phyloP scores from a whole-genome alignment of 2,113 vertebrate genomes.

The Alexandromys fortis region DNA sequence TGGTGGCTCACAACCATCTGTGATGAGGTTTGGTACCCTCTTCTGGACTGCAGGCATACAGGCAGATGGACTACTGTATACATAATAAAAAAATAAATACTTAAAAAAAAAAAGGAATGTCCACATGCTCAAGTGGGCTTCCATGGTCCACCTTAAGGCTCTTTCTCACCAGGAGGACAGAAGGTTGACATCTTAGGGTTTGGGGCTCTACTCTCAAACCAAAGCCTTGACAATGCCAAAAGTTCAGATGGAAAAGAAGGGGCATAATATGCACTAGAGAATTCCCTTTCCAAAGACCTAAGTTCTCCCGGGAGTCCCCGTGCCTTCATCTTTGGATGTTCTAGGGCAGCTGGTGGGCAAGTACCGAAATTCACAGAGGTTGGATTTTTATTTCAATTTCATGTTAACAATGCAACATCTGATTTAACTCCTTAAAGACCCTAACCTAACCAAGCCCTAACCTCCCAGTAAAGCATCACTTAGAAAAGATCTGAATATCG shows the following conservation, averaged over 20 bases:
- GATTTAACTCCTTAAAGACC: conserved; percentile 59
- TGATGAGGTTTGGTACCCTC: no score
- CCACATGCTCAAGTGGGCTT: background rate
- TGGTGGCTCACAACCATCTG: no score
- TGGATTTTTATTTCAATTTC: conserved; percentile 52
- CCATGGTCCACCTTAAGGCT: background rate
- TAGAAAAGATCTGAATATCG: conserved; percentile 64
- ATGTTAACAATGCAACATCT: background rate
- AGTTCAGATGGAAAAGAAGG: background rate
- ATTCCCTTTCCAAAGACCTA: background rate
- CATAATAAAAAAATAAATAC: no score
- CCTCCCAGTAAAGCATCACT: conserved; percentile 58
- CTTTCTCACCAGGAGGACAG: background rate
- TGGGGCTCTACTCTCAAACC: background rate
- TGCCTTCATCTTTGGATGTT: background rate
- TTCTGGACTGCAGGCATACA: no score
- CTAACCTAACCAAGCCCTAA: conserved; percentile 56
- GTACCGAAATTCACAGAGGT: background rate
- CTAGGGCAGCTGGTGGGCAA: conserved; percentile 4
- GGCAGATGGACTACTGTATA: no score
- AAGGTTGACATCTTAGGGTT: background rate
- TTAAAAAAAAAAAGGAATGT: background rate
- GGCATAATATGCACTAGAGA: background rate
- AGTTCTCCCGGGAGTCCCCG: background rate
- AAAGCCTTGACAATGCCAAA: background rate